Base-by-base conservation (phyloP, 2,888 invertebrate genomes). In the Prostheceraeus crozeri region DNA sequence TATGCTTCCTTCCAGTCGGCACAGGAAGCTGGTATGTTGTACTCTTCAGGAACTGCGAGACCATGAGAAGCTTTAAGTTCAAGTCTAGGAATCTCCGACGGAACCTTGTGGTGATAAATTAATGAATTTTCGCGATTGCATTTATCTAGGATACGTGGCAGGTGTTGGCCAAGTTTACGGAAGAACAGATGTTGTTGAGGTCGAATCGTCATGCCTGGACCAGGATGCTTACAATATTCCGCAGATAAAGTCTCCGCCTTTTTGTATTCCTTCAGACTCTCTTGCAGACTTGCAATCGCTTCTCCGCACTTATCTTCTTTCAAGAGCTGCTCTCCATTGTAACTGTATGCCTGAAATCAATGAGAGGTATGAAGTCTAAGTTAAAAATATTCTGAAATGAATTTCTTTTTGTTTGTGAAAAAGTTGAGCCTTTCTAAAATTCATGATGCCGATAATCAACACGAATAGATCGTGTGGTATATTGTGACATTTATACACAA, bases 71-170 rank as follows among this genome's bases (percentile, higher is more conserved):
- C 81, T 70, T 82, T 81, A 53, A 80, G 72, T 67, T 82, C 82
- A 60, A 83, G 71, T 55, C 80, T 80, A 53, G 82, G 77, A 61
- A 81, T 80, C 56, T 76, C 78, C 61, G 66, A 66, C 1, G 83
- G 82, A 61, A 83, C 77, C 68, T 80, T 81, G 68, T 83, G 81
- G 66, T 83, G 83, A 67, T 82, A 83, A 82, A 83, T 83, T 63
- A 83, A 79, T 58, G 82, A 81, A 71, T 83, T 83, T 72, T 83
- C 83, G 59, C 83, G 71, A 65, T 82, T 80, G 70, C 82, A 82
- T 69, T 83, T 83, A 62, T 83, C 82, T 57, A 83, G 71, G 6
- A 81, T 82, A 35, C 81, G 70, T 62, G 78, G 78, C 14, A 83
- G 76, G 51, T 80, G 71, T 14, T 82, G 81, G 8, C 79, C 79